Evolutionary conservation across 1,140 invertebrate species (phyloP).

Genomic region (Diabrotica virgifera): DNA sequence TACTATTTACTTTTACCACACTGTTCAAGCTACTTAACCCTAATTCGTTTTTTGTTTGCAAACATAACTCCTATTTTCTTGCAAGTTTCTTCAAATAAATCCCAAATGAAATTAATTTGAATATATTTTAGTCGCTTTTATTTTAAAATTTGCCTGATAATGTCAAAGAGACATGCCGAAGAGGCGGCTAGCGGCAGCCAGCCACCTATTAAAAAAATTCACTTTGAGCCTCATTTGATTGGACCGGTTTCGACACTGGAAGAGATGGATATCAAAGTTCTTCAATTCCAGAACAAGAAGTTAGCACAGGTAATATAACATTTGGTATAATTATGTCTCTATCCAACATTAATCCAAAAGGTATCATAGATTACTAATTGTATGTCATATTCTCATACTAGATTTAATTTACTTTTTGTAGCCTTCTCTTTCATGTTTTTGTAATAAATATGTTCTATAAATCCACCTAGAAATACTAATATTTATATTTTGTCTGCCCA

Average conservation of each 20-base stretch:
- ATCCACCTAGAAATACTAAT: too few species aligned
- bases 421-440: too few species aligned
- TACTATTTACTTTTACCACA: too few species aligned
- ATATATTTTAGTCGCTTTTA: too few species aligned
- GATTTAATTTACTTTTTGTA: neutral
- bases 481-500: too few species aligned
- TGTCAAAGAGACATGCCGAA: constrained; percentile 46
- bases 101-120: too few species aligned
- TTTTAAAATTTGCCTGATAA: constrained; percentile 11
- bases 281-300: constrained; percentile 97
- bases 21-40: too few species aligned
- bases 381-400: neutral
- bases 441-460: too few species aligned
- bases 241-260: constrained; percentile 91
- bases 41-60: too few species aligned
- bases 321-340: neutral
- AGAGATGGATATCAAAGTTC: constrained; percentile 96
- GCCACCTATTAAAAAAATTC: constrained; percentile 86
- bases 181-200: constrained; percentile 51
- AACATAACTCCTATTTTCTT: too few species aligned
- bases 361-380: too few species aligned
- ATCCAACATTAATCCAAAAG: neutral
- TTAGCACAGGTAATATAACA: constrained; percentile 74
- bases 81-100: too few species aligned
- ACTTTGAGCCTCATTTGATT: constrained; percentile 90